Evolutionary conservation across 2,888 invertebrate genomes (phyloP), one percentile per base, ranked within the genome.

Genomic region (Myopa testacea): DNA sequence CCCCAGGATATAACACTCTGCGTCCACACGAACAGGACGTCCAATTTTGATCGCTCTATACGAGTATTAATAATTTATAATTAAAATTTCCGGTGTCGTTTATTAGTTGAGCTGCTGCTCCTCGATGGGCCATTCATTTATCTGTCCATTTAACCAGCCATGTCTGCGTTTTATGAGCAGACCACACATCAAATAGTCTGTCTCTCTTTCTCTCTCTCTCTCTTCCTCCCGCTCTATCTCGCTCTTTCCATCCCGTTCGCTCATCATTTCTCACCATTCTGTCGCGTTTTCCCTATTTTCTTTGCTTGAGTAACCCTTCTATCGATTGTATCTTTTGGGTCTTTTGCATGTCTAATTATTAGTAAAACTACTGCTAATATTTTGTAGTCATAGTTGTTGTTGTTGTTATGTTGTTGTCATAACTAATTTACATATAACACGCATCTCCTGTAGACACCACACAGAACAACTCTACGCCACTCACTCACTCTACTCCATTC

Each of bases 341-440:
- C 82, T 82, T 84, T 85, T 83, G 85, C 84, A 84, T 84, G 84
- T 84, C 78, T 77, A 77, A 62, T 81, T 77, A 80, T 82, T 80
- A 77, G 81, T 79, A 81, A 62, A 80, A 81, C 81, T 75, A 76
- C 74, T 78, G 40, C 69, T 74, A 65, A 63, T 74, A 65, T 55
- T 4, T n/a, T 55, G 55, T 6, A 14, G 8, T 50, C 50, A 1
- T 45, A 68, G n/a, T 68, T 19, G 19, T 16, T 16, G 55, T 67
- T 50, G 55, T 75, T 65, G 55, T 67, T 19, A 34, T 50, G 73
- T 74, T 75, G 67, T 69, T 75, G 75, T 58, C 75, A 69, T 75
- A 75, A 83, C 82, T 85, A 85, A 85, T 85, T 85, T 85, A 85
- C 86, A 86, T 85, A 85, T 83, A 85, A 85, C 85, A 85, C 85